These are phyloP conservation scores for Cheilosia variabilis DNA, from an alignment of 2,888 invertebrate species.

Conservation along the genomic window DNA sequence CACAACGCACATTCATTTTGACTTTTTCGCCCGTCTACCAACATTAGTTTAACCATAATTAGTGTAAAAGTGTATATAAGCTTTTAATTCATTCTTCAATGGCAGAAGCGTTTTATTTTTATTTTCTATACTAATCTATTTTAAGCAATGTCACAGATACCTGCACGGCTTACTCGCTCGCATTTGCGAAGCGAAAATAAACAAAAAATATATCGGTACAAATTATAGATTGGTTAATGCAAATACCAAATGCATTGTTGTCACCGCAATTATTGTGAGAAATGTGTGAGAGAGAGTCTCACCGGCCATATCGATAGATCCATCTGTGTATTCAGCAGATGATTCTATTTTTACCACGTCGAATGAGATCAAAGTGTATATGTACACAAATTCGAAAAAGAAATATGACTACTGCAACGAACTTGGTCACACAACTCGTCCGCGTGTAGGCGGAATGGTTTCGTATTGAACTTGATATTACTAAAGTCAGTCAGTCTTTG, in stretches of 20 bases:
- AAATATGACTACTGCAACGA: conserved; percentile 30
- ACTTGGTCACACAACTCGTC: conserved; percentile 12
- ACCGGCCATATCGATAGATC: not conserved
- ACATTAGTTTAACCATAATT: conserved; percentile 34
- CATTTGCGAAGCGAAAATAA: not conserved
- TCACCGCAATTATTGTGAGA: not conserved
- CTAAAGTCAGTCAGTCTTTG: not conserved
- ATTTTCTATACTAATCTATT: conserved; percentile 30
- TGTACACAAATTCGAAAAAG: conserved; percentile 5
- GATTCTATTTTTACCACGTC: conserved; percentile 41
- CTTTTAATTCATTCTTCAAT: conserved; percentile 9
- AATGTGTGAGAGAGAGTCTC: conserved; percentile 20
- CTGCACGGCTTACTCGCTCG: conserved; percentile 33
- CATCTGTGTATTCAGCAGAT: conserved; percentile 10
- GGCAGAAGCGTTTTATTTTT: not conserved
- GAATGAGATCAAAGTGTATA: conserved; percentile 37
- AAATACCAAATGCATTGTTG: conserved; percentile 49
- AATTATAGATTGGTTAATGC: conserved; percentile 44
- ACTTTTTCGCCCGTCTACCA: not conserved
- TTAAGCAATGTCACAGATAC: conserved; percentile 57
- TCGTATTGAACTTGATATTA: conserved; percentile 14
- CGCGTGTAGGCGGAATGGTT: conserved; percentile 27
- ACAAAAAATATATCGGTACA: not conserved
- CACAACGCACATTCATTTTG: conserved; percentile 1
- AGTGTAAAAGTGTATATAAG: conserved; percentile 20